Evolutionary conservation across 1,140 invertebrate genomes (phyloP).

Genomic region (Atta cephalotes): DNA sequence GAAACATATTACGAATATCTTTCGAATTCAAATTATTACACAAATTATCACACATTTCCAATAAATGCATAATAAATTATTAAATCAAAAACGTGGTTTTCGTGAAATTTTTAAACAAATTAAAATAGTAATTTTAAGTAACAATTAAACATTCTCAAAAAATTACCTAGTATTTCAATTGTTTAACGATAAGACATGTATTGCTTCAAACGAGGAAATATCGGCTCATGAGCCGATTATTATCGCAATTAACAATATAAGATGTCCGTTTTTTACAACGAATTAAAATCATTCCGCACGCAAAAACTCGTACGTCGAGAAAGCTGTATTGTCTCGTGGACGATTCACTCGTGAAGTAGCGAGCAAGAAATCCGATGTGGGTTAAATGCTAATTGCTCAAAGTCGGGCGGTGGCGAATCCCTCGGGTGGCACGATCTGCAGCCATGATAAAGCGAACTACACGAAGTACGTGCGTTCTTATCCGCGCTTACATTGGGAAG

Average conservation of each 20-base stretch:
- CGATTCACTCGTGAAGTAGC: slow-evolving; percentile 61
- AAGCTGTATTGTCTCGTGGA: slow-evolving; percentile 65
- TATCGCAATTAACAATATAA: slow-evolving; percentile 10
- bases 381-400: slow-evolving; percentile 80
- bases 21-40: too few relatives aligned
- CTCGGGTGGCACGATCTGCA: slow-evolving; percentile 64
- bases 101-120: not conserved
- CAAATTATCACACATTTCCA: not conserved
- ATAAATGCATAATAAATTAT: not conserved
- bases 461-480: slow-evolving; percentile 74
- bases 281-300: not conserved
- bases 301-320: slow-evolving; percentile 24
- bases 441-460: slow-evolving; percentile 73
- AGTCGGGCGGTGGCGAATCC: slow-evolving; percentile 62
- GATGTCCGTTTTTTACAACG: not conserved
- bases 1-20: not conserved
- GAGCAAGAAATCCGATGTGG: slow-evolving; percentile 78
- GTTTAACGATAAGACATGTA: not conserved
- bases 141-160: not conserved
- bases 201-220: not conserved
- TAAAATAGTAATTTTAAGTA: not conserved
- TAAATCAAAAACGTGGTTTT: not conserved
- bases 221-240: not conserved
- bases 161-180: not conserved
- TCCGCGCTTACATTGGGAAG: slow-evolving; percentile 64